phyloP scores from a whole-genome alignment of 1,140 invertebrate genomes.

The Bathynomus jamesi region DNA sequence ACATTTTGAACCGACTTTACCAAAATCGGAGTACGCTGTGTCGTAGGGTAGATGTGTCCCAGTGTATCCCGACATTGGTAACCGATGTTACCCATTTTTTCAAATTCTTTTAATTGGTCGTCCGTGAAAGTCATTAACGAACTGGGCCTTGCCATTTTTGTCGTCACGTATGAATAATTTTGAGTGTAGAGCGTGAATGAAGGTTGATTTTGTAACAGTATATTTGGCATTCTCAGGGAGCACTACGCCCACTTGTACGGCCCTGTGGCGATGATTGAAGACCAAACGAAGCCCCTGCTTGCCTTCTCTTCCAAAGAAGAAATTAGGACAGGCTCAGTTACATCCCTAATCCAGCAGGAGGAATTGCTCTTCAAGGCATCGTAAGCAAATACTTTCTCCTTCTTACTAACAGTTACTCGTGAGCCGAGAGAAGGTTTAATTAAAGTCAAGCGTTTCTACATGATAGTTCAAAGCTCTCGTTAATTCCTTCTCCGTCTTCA shows the following conservation, averaged over 20 bases:
- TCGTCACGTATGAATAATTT: too few species aligned
- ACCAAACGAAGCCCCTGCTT: constrained; percentile 24
- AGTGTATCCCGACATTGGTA: too few species aligned
- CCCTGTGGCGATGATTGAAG: constrained; percentile 42
- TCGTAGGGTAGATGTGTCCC: too few species aligned
- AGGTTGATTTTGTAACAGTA: too few species aligned
- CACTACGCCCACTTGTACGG: constrained; percentile 47
- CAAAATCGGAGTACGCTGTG: constrained; percentile 11
- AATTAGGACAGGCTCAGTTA: neutral
- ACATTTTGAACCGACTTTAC: neutral
- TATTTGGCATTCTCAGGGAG: constrained; percentile 39
- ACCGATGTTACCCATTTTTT: neutral
- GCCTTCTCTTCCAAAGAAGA: neutral
- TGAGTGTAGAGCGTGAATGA: too few species aligned
- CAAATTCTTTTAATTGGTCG: constrained; percentile 1
- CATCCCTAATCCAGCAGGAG: neutral
- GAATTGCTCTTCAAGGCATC: neutral
- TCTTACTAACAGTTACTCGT: neutral
- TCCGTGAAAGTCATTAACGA: constrained; percentile 1
- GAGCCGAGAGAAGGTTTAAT: neutral
- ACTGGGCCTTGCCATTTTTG: too few species aligned
- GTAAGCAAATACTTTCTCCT: neutral
- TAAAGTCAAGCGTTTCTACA: too few species aligned
- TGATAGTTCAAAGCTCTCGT: too few species aligned
- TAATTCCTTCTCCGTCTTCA: too few species aligned